Conservation (phyloP, 2,797 vertebrate species). For the Karalla daura region DNA sequence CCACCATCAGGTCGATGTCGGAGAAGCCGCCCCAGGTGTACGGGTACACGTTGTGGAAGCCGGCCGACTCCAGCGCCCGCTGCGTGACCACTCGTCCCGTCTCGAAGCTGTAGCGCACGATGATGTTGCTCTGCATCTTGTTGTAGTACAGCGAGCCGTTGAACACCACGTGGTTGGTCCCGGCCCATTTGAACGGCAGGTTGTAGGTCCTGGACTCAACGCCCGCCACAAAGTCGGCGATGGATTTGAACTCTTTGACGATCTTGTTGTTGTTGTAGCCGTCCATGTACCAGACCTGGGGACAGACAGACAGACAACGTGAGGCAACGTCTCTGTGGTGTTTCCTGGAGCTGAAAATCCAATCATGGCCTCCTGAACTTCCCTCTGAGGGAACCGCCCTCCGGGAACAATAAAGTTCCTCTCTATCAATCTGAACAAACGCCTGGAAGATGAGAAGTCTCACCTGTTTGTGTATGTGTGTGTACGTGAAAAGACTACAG, state of each 20-base stretch:
- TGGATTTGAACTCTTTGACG: slow-evolving; percentile 94
- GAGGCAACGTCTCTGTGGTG: too few relatives aligned
- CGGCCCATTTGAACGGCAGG: slow-evolving; percentile 98
- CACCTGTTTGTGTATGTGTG: not conserved
- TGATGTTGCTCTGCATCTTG: slow-evolving; percentile 98
- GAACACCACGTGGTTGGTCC: slow-evolving; percentile 97
- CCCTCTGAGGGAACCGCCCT: too few relatives aligned
- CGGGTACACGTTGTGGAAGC: slow-evolving; percentile 98
- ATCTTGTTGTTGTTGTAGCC: slow-evolving; percentile 99
- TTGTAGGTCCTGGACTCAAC: slow-evolving; percentile 96
- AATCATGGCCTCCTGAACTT: too few relatives aligned
- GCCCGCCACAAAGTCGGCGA: slow-evolving; percentile 92
- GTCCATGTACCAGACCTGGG: slow-evolving; percentile 99
- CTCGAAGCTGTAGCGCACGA: slow-evolving; percentile 97
- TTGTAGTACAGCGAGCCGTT: slow-evolving; percentile 99
- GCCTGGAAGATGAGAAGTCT: not conserved
- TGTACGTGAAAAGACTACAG: not conserved
- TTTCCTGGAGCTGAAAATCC: too few relatives aligned
- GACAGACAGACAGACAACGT: slow-evolving; percentile 20
- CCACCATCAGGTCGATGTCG: slow-evolving; percentile 98
- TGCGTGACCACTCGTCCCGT: slow-evolving; percentile 92
- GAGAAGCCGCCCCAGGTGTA: slow-evolving; percentile 99
- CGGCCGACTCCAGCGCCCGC: slow-evolving; percentile 93
- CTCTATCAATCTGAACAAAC: too few relatives aligned
- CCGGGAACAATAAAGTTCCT: too few relatives aligned